Conservation (phyloP, 1,140 invertebrate species). For the Gonioctena quinquepunctata region DNA sequence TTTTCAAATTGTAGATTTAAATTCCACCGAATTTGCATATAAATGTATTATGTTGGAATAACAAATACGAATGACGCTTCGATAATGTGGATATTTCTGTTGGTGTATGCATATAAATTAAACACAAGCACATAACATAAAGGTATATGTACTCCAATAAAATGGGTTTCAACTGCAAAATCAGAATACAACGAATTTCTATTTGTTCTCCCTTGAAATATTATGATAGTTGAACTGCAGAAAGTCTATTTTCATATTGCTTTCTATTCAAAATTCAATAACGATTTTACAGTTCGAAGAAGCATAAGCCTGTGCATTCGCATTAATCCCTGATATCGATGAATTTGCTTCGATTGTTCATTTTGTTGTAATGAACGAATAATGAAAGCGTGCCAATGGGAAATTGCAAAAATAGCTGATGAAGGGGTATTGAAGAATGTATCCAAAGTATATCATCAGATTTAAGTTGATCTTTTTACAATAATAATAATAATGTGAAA, state of each 20-base stretch:
- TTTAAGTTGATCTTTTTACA: too few relatives aligned
- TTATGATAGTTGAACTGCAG: background rate
- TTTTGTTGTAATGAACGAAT: too few relatives aligned
- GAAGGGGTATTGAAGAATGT: too few relatives aligned
- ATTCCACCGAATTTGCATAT: background rate
- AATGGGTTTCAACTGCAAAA: background rate
- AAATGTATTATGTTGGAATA: conserved; percentile 8
- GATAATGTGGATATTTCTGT: conserved; percentile 10
- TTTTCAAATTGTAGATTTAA: background rate
- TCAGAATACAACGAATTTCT: background rate
- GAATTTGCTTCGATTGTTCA: too few relatives aligned
- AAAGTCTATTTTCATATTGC: background rate
- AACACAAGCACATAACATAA: background rate
- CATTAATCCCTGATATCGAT: too few relatives aligned
- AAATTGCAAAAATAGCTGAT: too few relatives aligned
- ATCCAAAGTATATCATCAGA: too few relatives aligned
- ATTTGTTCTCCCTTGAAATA: background rate
- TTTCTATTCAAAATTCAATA: background rate
- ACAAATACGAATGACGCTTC: background rate
- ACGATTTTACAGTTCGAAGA: background rate
- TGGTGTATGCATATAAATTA: conserved; percentile 6
- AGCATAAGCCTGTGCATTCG: too few relatives aligned
- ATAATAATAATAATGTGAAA: too few relatives aligned
- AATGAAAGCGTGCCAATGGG: too few relatives aligned
- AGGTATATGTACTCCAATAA: background rate